A percentile compares a stretch with the other conserved stretches of the same genome.
Evolutionary conservation across 2,113 vertebrate genomes (phyloP).

Genomic region (Psammodynastes pulverulentus): DNA sequence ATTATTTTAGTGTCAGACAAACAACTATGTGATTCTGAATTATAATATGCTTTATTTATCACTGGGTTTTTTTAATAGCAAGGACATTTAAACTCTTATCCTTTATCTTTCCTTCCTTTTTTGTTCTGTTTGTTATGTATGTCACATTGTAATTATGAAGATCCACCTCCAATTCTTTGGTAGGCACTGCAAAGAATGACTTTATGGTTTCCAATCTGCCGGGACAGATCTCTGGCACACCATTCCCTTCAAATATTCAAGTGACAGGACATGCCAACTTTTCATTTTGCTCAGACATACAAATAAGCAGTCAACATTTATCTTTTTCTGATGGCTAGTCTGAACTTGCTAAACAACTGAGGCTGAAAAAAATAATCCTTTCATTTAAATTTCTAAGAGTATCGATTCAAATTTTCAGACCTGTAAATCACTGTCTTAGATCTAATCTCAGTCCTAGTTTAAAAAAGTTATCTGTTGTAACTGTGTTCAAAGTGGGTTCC

Average conservation of each 20-base stretch:
- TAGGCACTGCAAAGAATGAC: constrained; percentile 17
- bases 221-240: constrained; percentile 19
- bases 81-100: constrained; percentile 41
- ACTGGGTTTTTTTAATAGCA: constrained; percentile 17
- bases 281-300: constrained; percentile 9
- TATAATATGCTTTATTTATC: constrained; percentile 57
- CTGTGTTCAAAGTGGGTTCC: not conserved
- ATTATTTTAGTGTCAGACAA: constrained; percentile 66
- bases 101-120: constrained; percentile 54
- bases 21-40: constrained; percentile 48
- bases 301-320: not conserved
- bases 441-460: not conserved
- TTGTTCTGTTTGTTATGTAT: constrained; percentile 53
- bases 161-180: constrained; percentile 2
- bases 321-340: not conserved
- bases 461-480: not conserved
- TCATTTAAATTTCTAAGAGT: not conserved
- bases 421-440: too few species aligned
- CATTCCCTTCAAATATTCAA: constrained; percentile 6
- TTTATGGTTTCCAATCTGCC: constrained; percentile 46
- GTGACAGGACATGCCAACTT: not conserved
- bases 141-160: constrained; percentile 46
- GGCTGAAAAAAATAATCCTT: not conserved
- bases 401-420: not conserved
- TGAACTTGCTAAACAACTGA: not conserved